Evolutionary conservation across 1,140 invertebrate species (phyloP), one percentile per base, ranked within the genome.

Genomic region (Popillia japonica): DNA sequence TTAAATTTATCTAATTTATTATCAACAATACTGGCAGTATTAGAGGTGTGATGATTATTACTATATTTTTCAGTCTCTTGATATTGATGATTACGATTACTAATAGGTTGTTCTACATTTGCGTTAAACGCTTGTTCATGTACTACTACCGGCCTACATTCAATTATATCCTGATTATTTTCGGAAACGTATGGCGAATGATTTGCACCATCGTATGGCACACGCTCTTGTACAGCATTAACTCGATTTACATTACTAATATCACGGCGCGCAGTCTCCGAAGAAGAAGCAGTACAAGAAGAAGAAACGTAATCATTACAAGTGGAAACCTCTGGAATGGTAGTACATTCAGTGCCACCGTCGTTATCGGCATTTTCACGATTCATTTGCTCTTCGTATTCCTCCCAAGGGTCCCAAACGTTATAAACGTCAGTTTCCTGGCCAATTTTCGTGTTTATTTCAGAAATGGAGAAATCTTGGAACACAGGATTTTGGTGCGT

Each of bases 401-500:
- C 88, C 82, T 90, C 88, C 89, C 89, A 90, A 78, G 89, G 89
- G 87, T 90, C 89, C 83, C 81, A 84, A 72, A 83, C 81, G 77
- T 80, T 82, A 75, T 48, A 27, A 48, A 48, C 44, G 34, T 55
- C 11, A 75, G n/a, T 48, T 48, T 48, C 42, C 20, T 23, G 44
- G 17, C 17, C n/a, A n/a, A n/a, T n/a, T 75, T n/a, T 48, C 20
- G 34, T 23, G 10, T 48, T 42, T 6, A 55, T 11, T 17, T 75
- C 41, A 48, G 34, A 27, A 48, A 22, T 75, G 6, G 14, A 42
- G 48, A 75, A n/a, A 11, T 75, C 44, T 48, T 11, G 11, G 17
- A 23, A 20, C n/a, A n/a, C 3, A 55, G 11, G 6, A 23, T 55
- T 48, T 6, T 73, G 72, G 72, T 75, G 0, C 48, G 74, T 11